These are phyloP conservation scores for Pediacus dermestoides DNA, from an alignment of 2,888 invertebrate species.

Conservation along the genomic window DNA sequence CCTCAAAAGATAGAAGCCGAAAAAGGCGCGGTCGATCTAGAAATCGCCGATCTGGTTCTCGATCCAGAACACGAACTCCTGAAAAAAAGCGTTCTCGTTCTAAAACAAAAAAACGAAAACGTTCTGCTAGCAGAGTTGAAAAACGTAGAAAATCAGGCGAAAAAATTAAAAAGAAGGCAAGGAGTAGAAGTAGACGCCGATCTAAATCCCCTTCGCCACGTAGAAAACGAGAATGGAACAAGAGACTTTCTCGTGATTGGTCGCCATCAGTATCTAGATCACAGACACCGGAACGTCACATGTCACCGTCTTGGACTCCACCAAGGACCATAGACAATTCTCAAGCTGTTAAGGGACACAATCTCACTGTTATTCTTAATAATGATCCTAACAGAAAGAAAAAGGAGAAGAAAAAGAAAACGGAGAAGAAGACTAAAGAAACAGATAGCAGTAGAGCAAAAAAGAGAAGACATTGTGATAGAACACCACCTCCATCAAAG, in stretches of 20 bases:
- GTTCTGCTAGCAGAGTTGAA: conserved; percentile 37
- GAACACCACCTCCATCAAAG: conserved; percentile 69
- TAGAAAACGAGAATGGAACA: conserved; percentile 37
- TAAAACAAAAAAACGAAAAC: conserved; percentile 39
- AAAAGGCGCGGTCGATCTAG: conserved; percentile 28
- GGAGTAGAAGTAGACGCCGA: conserved; percentile 42
- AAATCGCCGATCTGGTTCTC: conserved; percentile 30
- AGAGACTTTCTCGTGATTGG: conserved; percentile 45
- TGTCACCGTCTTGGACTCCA: conserved; percentile 61
- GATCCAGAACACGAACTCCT: conserved; percentile 33
- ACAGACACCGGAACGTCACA: conserved; percentile 48
- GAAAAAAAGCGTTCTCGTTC: conserved; percentile 24
- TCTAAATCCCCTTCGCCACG: conserved; percentile 40
- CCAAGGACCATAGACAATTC: conserved; percentile 49
- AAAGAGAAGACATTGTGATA: conserved; percentile 42
- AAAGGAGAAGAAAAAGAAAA: conserved; percentile 49
- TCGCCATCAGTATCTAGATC: conserved; percentile 60
- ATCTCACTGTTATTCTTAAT: conserved; percentile 58
- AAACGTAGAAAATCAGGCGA: conserved; percentile 46
- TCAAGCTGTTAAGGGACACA: conserved; percentile 49
- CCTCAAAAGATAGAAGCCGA: conserved; percentile 26
- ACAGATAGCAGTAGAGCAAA: conserved; percentile 22
- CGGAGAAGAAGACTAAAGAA: conserved; percentile 45
- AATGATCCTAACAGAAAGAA: conserved; percentile 57
- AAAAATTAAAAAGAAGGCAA: conserved; percentile 33